These are phyloP conservation scores for Platycheirus albimanus DNA, from an alignment of 2,888 invertebrate genomes.

Conservation along the genomic window DNA sequence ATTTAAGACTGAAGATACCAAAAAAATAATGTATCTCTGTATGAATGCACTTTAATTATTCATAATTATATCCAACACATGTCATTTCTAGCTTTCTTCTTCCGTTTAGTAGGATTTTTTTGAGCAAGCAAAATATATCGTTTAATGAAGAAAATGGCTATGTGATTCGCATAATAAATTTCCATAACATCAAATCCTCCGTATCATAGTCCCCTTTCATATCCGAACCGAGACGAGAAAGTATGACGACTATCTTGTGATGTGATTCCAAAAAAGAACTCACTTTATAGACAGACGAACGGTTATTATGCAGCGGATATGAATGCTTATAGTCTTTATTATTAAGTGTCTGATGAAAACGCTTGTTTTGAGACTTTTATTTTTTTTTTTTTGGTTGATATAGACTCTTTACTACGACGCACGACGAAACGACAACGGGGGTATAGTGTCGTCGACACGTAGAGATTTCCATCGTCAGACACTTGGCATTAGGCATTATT, in stretches of 20 bases:
- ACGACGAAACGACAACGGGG: too few species aligned
- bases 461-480: not conserved
- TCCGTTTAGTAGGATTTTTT: not conserved
- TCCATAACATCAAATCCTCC: slow-evolving; percentile 12
- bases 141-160: slow-evolving; percentile 18
- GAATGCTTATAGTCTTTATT: slow-evolving; percentile 49
- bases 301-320: not conserved
- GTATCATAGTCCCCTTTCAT: not conserved
- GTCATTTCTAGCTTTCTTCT: slow-evolving; percentile 2
- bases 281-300: slow-evolving; percentile 4
- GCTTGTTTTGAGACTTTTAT: slow-evolving; percentile 48
- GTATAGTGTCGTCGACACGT: slow-evolving; percentile 1
- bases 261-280: slow-evolving; percentile 16
- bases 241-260: not conserved
- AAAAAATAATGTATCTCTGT: not conserved
- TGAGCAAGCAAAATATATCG: slow-evolving; percentile 1
- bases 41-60: slow-evolving; percentile 1
- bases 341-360: slow-evolving; percentile 60
- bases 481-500: not conserved
- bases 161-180: slow-evolving; percentile 33
- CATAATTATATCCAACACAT: not conserved
- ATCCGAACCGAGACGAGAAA: too few species aligned
- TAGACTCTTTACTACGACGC: slow-evolving; percentile 28
- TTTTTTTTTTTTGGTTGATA: slow-evolving; percentile 55
- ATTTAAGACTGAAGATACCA: not conserved